These are phyloP conservation scores for Drosophila kepulauana DNA, from an alignment of 1,140 invertebrate species.

Conservation along the genomic window DNA sequence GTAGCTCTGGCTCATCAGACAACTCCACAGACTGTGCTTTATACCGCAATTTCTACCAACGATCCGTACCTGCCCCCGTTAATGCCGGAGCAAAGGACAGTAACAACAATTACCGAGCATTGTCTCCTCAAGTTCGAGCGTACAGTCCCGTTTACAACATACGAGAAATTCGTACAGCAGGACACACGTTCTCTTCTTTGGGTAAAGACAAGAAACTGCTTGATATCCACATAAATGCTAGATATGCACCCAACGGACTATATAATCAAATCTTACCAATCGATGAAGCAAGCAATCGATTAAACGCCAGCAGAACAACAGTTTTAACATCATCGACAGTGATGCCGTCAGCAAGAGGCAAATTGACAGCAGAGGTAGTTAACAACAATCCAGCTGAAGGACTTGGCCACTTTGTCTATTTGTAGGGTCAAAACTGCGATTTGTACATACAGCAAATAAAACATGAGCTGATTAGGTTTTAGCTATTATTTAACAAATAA, in stretches of 20 bases:
- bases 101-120: not conserved
- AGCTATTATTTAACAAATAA: constrained; percentile 1
- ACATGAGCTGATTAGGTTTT: not conserved
- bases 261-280: constrained; percentile 61
- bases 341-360: not conserved
- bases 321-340: not conserved
- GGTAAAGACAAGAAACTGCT: constrained; percentile 84
- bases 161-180: constrained; percentile 78
- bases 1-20: constrained; percentile 74
- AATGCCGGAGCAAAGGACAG: not conserved
- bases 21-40: constrained; percentile 74
- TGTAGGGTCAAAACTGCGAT: constrained; percentile 46
- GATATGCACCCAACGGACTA: constrained; percentile 55
- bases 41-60: constrained; percentile 56
- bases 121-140: constrained; percentile 41
- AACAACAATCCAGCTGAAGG: constrained; percentile 84
- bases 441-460: constrained; percentile 41
- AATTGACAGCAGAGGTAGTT: constrained; percentile 64
- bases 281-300: constrained; percentile 40
- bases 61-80: constrained; percentile 3
- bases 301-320: constrained; percentile 69
- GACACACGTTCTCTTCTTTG: constrained; percentile 81
- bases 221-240: constrained; percentile 77
- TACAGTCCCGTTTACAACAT: constrained; percentile 84
- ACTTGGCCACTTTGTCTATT: constrained; percentile 80